Evolutionary conservation across 2,888 invertebrate species (phyloP).

Genomic region (Lissonota sp.): DNA sequence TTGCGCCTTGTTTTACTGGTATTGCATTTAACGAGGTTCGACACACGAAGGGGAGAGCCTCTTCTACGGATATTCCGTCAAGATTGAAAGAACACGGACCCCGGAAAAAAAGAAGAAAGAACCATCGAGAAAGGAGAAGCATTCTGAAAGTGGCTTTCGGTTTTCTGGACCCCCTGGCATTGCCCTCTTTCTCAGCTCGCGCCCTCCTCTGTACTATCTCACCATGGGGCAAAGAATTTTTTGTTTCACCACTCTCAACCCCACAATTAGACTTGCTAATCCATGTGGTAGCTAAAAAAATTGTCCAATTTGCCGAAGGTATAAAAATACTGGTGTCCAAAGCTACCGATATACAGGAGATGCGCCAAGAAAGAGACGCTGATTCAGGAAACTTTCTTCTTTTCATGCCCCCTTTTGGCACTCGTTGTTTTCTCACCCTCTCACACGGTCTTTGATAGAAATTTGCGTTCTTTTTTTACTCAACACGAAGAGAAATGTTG

Average conservation of each 20-base stretch:
- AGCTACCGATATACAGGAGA: too few species aligned
- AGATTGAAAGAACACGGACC: conserved; percentile 8
- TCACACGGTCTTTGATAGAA: too few species aligned
- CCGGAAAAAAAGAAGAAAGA: conserved; percentile 16
- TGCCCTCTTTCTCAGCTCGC: conserved; percentile 34
- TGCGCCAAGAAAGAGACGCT: conserved; percentile 21
- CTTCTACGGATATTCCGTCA: conserved; percentile 20
- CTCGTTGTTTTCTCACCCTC: too few species aligned
- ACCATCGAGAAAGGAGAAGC: not conserved
- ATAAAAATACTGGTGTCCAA: not conserved
- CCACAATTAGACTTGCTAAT: conserved; percentile 58
- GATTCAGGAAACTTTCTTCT: conserved; percentile 10
- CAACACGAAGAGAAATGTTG: not conserved
- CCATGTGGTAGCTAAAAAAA: not conserved
- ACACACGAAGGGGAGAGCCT: conserved; percentile 36
- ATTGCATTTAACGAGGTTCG: conserved; percentile 80
- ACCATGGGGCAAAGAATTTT: conserved; percentile 50
- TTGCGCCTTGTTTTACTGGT: conserved; percentile 81
- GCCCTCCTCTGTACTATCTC: conserved; percentile 1
- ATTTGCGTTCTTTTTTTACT: not conserved
- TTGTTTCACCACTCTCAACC: conserved; percentile 21
- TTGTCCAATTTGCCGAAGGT: conserved; percentile 27
- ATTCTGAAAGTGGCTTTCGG: conserved; percentile 11
- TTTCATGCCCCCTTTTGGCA: not conserved
- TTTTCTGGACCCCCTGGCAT: conserved; percentile 53